phyloP scores from a whole-genome alignment of 2,113 vertebrate species.

The Tretioscincus oriximinensis region DNA sequence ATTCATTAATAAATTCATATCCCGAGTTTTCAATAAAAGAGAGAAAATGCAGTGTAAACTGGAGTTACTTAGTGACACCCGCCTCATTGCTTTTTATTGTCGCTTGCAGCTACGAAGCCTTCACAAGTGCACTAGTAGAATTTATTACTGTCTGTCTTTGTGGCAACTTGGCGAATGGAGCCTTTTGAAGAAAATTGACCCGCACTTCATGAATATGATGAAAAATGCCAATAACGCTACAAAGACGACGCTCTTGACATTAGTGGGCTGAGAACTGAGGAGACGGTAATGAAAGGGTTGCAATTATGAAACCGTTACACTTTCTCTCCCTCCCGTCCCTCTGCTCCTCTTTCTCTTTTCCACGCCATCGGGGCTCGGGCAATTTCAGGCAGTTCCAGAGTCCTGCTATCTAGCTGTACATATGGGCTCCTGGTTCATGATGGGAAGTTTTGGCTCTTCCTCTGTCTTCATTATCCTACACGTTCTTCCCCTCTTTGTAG shows the following conservation, averaged over 20 bases:
- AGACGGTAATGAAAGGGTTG: constrained; percentile 79
- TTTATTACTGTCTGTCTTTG: constrained; percentile 88
- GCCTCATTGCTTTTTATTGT: constrained; percentile 89
- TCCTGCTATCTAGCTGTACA: constrained; percentile 33
- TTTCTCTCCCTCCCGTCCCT: constrained; percentile 21
- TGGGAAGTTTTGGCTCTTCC: not conserved
- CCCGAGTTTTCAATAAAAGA: constrained; percentile 86
- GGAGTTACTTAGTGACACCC: constrained; percentile 88
- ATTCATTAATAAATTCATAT: constrained; percentile 97
- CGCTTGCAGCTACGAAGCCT: constrained; percentile 84
- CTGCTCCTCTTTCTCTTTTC: constrained; percentile 19
- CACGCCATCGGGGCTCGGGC: not conserved
- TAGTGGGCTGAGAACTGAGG: constrained; percentile 77
- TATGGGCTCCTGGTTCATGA: constrained; percentile 32
- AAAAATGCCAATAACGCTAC: constrained; percentile 89
- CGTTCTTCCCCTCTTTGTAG: not conserved
- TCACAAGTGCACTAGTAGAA: constrained; percentile 81
- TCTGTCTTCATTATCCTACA: accelerated
- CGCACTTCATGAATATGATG: constrained; percentile 89
- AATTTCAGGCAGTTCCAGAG: not conserved
- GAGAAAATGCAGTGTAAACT: constrained; percentile 86
- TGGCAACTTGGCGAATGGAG: constrained; percentile 84
- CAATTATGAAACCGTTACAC: constrained; percentile 77
- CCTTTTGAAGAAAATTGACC: constrained; percentile 90
- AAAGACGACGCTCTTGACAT: constrained; percentile 85